A percentile compares a stretch with the other conserved stretches of the same genome.
phyloP scores from a whole-genome alignment of 2,797 vertebrate species.

The Triplophysa yarkandensis region DNA sequence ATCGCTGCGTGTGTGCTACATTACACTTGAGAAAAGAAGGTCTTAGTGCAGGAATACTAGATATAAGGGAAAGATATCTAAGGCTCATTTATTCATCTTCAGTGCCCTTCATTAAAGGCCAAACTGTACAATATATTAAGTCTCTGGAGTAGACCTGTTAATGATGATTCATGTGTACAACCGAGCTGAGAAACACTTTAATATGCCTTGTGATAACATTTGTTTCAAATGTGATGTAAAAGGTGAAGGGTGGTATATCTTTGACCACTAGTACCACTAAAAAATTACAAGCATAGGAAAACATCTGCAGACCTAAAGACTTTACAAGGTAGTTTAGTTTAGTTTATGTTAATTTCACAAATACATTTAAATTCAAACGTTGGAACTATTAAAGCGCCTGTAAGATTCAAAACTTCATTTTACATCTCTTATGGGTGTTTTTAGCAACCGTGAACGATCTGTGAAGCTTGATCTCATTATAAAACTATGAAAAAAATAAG shows the following conservation, averaged over 20 bases:
- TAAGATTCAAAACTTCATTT: too few relatives aligned
- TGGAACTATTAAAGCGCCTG: too few relatives aligned
- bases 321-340: too few relatives aligned
- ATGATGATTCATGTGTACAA: conserved; percentile 12
- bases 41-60: conserved; percentile 21
- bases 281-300: background rate
- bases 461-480: too few relatives aligned
- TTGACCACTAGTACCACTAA: background rate
- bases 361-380: too few relatives aligned
- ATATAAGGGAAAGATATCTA: background rate
- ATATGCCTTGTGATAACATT: conserved; percentile 7
- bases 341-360: too few relatives aligned
- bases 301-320: too few relatives aligned
- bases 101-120: conserved; percentile 38
- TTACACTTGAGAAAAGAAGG: conserved; percentile 16
- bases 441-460: too few relatives aligned
- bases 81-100: conserved; percentile 34
- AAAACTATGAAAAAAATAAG: too few relatives aligned
- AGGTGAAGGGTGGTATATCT: background rate
- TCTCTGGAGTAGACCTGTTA: conserved; percentile 33
- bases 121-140: conserved; percentile 28
- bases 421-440: too few relatives aligned
- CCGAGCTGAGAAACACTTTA: conserved; percentile 7
- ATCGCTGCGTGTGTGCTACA: conserved; percentile 44
- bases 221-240: conserved; percentile 1